A percentile compares a stretch with the other conserved stretches of the same genome.
These are phyloP conservation scores for Catamblyrhynchus diadema DNA, from an alignment of 2,797 vertebrate genomes.

Conservation along the genomic window DNA sequence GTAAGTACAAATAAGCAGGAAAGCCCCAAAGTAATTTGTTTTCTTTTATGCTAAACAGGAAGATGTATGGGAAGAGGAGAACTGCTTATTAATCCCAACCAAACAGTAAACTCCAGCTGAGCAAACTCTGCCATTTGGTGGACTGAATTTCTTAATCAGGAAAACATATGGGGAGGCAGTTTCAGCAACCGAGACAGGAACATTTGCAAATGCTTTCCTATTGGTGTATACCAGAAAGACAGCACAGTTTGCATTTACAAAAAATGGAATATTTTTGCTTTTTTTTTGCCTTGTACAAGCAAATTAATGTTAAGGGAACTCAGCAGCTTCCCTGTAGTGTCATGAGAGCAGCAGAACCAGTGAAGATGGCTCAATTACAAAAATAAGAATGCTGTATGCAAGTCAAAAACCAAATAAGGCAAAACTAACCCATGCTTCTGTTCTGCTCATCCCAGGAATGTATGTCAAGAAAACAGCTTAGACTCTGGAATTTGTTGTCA, in stretches of 20 bases:
- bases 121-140: slow-evolving; percentile 65
- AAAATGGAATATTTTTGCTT: not conserved
- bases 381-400: slow-evolving; percentile 24
- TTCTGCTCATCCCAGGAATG: not conserved
- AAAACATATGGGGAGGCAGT: slow-evolving; percentile 55
- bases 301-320: slow-evolving; percentile 47
- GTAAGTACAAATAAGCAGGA: slow-evolving; percentile 48
- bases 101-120: slow-evolving; percentile 63
- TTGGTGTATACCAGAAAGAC: slow-evolving; percentile 12
- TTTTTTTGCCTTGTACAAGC: not conserved
- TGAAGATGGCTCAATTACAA: slow-evolving; percentile 51
- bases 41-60: slow-evolving; percentile 60
- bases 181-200: not conserved
- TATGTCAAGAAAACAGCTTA: not conserved
- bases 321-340: not conserved
- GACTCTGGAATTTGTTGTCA: not conserved
- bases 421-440: slow-evolving; percentile 11
- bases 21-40: slow-evolving; percentile 58
- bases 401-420: slow-evolving; percentile 25
- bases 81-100: slow-evolving; percentile 58
- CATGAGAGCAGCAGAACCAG: not conserved
- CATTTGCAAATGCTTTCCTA: slow-evolving; percentile 40
- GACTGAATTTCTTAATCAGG: slow-evolving; percentile 55
- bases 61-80: slow-evolving; percentile 53
- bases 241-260: not conserved